Conservation (phyloP, 2,888 invertebrate genomes). For the Acanthosepion pharaonis region DNA sequence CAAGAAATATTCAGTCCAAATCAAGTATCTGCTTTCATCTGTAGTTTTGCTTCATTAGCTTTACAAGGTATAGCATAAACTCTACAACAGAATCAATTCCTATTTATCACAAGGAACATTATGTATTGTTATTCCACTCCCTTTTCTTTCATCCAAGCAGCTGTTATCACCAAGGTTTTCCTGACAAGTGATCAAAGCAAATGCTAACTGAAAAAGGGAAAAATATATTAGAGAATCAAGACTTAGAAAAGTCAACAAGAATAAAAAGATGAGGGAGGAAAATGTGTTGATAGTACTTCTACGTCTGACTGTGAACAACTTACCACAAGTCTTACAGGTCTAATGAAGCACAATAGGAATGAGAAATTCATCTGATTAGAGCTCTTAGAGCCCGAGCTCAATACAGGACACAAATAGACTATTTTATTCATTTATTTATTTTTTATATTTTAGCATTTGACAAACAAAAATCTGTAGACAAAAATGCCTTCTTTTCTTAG, state of each 20-base stretch:
- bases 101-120: background rate
- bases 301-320: no score
- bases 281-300: no score
- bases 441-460: no score
- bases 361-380: no score
- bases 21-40: background rate
- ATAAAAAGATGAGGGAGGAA: background rate
- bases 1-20: background rate
- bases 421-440: no score
- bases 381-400: no score
- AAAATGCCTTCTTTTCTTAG: no score
- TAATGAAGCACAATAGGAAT: no score
- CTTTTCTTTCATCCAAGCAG: background rate
- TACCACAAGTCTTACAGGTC: no score
- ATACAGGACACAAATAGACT: no score
- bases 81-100: background rate
- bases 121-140: background rate
- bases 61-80: background rate
- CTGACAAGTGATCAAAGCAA: background rate
- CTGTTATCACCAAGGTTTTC: background rate
- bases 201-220: background rate
- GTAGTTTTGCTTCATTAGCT: background rate
- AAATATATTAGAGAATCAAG: background rate
- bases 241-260: background rate
- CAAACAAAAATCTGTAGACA: no score